Percentiles rank a stretch among this genome's conserved stretches.
Evolutionary conservation across 1,140 invertebrate species (phyloP).

Genomic region (Trachelipus rathkii): DNA sequence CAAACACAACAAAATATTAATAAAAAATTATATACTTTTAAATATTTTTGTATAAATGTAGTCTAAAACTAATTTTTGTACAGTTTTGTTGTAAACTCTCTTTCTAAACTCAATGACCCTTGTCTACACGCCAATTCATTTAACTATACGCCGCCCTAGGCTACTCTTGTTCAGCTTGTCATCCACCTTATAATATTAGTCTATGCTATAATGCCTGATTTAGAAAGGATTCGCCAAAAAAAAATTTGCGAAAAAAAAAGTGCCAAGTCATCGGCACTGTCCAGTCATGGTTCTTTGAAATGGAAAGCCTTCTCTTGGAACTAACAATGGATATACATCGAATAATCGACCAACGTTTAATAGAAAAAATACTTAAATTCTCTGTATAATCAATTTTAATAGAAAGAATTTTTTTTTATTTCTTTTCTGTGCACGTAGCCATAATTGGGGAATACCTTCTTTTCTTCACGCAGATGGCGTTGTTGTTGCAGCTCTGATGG

Average conservation of each 20-base stretch:
- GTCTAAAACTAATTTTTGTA: neutral
- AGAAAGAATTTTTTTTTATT: neutral
- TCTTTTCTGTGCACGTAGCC: neutral
- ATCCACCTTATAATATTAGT: neutral
- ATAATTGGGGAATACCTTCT: conserved; percentile 1
- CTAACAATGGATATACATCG: neutral
- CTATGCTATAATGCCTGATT: too few species aligned
- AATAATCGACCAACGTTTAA: conserved; percentile 2
- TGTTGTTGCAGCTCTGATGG: too few species aligned
- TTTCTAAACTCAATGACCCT: neutral
- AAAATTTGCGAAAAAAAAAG: neutral
- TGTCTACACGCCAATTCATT: neutral
- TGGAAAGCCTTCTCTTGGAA: neutral
- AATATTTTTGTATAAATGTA: too few species aligned
- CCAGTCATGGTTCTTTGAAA: conserved; percentile 6
- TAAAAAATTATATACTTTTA: too few species aligned
- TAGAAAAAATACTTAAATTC: neutral
- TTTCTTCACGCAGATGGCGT: too few species aligned
- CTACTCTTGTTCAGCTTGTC: neutral
- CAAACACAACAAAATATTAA: too few species aligned
- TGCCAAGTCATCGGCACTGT: neutral
- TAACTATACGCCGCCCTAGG: neutral
- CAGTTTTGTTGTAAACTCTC: neutral
- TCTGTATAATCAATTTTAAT: neutral
- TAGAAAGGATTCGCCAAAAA: too few species aligned